Evolutionary conservation across 2,888 invertebrate species (phyloP), one percentile per base, ranked within the genome.

Genomic region (Amitus sp.): DNA sequence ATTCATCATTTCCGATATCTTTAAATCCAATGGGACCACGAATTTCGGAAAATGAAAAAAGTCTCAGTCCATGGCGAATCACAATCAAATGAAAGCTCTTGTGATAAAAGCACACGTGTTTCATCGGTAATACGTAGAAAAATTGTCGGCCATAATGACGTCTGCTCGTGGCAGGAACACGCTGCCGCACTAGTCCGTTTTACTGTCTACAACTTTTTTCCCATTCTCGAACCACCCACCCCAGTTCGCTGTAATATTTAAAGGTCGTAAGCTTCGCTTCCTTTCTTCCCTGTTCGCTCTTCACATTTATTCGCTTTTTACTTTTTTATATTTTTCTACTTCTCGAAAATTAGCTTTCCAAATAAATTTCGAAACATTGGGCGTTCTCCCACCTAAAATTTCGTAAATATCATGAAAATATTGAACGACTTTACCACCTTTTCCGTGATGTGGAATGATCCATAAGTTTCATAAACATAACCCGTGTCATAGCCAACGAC

Each of bases 201-300:
- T 15, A 17, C 30, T 17, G 20, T 46, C 30, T 15, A 28, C 10
- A 46, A 30, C 27, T 46, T 46, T 46, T 46, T 46, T 17, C 20
- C 30, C 46, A 17, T 30, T n/a, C n/a, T 10, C 10, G 10, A 30
- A 17, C 23, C 30, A 46, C 30, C 30, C 17, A 17, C 17, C n/a
- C 30, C 17, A 17, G 46, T 30, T 17, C 17, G 30, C 17, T 46
- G 46, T 46, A 46, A 46, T 46, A 46, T 46, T 46, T 46, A 46
- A 46, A 46, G 46, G 46, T 46, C 46, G 46, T 46, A 30, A 46
- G 46, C 46, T 30, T 13, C 46, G 13, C 12, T 17, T 7, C 7
- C 3, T 23, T 23, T 23, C 23, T 5, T 5, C 23, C 7, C 15
- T 46, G 30, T 45, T 34, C 34, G 10, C 39, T 39, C 30, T 30